phyloP scores from a whole-genome alignment of 1,140 invertebrate genomes.

The Drosophila jambulina region DNA sequence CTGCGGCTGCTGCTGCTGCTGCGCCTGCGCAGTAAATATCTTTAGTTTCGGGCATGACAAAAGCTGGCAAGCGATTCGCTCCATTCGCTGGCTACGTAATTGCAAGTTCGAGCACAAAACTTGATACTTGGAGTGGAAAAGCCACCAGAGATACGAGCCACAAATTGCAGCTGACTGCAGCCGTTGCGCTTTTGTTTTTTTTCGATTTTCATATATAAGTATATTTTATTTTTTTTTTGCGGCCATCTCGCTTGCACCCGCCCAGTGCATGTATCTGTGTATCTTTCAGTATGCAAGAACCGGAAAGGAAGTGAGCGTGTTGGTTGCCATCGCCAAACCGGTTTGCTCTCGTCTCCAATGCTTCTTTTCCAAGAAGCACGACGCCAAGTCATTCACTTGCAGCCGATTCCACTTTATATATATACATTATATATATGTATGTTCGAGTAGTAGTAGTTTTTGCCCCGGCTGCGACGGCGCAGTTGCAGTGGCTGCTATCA shows the following conservation, averaged over 20 bases:
- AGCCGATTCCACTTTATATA: constrained; percentile 65
- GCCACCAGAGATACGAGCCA: constrained; percentile 28
- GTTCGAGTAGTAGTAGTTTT: constrained; percentile 6
- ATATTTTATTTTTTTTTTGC: constrained; percentile 36
- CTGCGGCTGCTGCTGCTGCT: constrained; percentile 25
- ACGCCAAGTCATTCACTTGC: constrained; percentile 79
- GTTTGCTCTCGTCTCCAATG: constrained; percentile 51
- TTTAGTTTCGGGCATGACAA: constrained; percentile 71
- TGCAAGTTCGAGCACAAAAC: constrained; percentile 74
- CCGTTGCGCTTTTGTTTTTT: constrained; percentile 23
- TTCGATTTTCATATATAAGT: constrained; percentile 7
- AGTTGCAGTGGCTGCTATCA: constrained; percentile 30
- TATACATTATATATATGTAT: background rate
- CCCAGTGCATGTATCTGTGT: constrained; percentile 6
- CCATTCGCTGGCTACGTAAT: constrained; percentile 71
- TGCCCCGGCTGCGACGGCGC: constrained; percentile 20
- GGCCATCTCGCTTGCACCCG: constrained; percentile 38
- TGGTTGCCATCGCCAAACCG: constrained; percentile 71
- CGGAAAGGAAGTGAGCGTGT: constrained; percentile 82
- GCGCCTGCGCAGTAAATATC: constrained; percentile 66
- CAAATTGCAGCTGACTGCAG: constrained; percentile 77
- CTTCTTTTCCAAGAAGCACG: constrained; percentile 76
- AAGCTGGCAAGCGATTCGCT: constrained; percentile 70
- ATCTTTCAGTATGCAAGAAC: constrained; percentile 59
- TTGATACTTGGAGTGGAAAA: constrained; percentile 50